Evolutionary conservation across 2,888 invertebrate species (phyloP).

Genomic region (Coelopa pilipes): DNA sequence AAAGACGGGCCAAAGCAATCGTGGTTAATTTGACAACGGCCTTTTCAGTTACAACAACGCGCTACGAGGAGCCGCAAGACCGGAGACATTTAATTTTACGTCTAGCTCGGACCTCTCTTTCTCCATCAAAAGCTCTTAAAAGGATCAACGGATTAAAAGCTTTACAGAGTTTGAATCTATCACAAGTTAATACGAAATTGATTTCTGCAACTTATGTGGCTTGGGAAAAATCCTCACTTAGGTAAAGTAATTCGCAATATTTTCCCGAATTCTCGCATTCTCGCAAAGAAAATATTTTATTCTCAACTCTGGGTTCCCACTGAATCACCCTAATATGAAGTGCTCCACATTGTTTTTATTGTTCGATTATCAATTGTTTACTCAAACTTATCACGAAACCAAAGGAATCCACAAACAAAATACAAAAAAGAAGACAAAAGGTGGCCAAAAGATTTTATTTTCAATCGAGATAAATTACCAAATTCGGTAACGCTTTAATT

Average conservation of each 20-base stretch:
- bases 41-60: constrained; percentile 19
- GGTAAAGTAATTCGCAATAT: constrained; percentile 45
- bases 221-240: constrained; percentile 59
- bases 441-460: too few relatives aligned
- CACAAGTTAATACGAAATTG: neutral
- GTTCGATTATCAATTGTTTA: neutral
- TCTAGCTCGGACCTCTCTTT: too few relatives aligned
- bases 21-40: constrained; percentile 8
- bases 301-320: neutral
- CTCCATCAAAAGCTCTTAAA: neutral
- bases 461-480: too few relatives aligned
- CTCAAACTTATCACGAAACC: neutral
- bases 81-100: too few relatives aligned
- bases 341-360: neutral
- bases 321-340: neutral
- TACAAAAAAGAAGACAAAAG: too few relatives aligned
- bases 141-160: neutral
- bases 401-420: neutral
- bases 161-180: neutral
- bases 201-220: constrained; percentile 50
- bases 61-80: neutral
- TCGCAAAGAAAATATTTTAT: too few relatives aligned
- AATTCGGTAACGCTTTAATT: too few relatives aligned
- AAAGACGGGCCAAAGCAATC: neutral
- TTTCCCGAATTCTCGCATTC: too few relatives aligned